Conservation (phyloP, 2,113 vertebrate species). For the Nesoenas mayeri region DNA sequence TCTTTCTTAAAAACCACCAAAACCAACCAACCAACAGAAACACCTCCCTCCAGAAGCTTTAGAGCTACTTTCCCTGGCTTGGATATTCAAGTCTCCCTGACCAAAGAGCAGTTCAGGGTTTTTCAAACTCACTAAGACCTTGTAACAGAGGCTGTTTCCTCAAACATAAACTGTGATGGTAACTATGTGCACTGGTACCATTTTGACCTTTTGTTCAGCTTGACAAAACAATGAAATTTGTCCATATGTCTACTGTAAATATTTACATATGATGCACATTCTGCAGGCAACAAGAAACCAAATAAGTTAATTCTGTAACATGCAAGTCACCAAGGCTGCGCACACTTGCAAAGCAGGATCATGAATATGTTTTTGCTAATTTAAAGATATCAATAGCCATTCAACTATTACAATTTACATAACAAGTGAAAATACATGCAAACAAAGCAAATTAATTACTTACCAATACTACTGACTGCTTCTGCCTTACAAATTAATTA, state of each 20-base stretch:
- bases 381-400: background rate
- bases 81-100: background rate
- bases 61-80: background rate
- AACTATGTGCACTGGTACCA: background rate
- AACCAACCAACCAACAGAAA: rapidly evolving
- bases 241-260: background rate
- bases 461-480: background rate
- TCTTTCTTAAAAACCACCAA: no score
- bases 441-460: background rate
- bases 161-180: background rate
- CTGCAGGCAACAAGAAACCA: background rate
- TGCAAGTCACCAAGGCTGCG: background rate
- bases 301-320: background rate
- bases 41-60: background rate
- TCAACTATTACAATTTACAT: background rate
- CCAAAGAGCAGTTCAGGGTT: background rate
- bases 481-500: background rate
- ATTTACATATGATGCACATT: background rate
- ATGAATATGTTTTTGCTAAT: background rate
- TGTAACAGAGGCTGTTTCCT: constrained; percentile 27
- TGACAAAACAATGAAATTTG: background rate
- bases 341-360: background rate
- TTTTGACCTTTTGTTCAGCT: background rate
- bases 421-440: background rate
- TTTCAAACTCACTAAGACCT: background rate